Base-by-base conservation (phyloP, 2,113 vertebrate genomes). In the Nycticebus coucang region DNA sequence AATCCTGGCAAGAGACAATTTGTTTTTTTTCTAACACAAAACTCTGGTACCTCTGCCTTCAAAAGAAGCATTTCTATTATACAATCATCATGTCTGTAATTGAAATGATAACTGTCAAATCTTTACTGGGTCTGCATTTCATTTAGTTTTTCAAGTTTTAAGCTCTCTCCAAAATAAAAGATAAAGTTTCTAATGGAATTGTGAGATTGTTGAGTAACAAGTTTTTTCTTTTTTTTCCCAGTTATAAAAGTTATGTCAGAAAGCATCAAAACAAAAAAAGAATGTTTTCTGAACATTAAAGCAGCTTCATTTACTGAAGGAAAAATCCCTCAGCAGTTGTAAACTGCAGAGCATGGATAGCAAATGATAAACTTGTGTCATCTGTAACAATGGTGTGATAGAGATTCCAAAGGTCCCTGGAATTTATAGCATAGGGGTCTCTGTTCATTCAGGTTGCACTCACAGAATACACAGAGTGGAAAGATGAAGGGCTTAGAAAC, bases 101-200 rank as follows among this genome's bases (percentile, higher is more conserved):
- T 91, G 62, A 96, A 98, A 95, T 91, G 64, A 97, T 91, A 95
- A 84, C 87, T 77, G 37, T 79, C 72, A 96, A 97, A 93, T 95
- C 89, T 98, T 94, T 78, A 89, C 71, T 64, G 81, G 89, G 80
- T 64, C 87, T 96, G 12, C 62, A 93, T 79, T 91, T 95, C 62
- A 86, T 94, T 94, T 96, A 84, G 30, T 24, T 71, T 91, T 95
- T 90, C 14, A 71, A 88, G 93, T 80, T 97, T 84, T 66, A 59
- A 92, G 72, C 71, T 87, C 77, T 33, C 10, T 72, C 4, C 59
- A 64, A 97, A 97, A 97, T 93, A 26, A 75, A 98, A 87, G 68
- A 14, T 80, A 41, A 93, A 60, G 13, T 79, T 82, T 78, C 57
- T 91, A 82, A 86, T 83, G 53, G 35, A 78, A 80, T 30, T 22